Conservation (phyloP, 2,113 vertebrate species). For the Albula glossodonta region DNA sequence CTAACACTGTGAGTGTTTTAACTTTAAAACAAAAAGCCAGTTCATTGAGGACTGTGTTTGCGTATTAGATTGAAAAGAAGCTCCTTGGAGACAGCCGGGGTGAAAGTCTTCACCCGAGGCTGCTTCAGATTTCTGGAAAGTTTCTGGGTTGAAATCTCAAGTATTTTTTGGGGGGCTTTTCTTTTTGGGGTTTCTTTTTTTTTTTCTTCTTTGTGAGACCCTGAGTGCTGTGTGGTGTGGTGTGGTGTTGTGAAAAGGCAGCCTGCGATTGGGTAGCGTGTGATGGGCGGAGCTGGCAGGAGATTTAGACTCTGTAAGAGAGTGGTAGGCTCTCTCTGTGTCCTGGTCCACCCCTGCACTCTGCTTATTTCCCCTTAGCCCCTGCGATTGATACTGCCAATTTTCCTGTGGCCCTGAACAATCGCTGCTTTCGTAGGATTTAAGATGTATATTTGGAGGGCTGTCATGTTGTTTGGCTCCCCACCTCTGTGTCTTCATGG, state of each 20-base stretch:
- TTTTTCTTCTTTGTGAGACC: neutral
- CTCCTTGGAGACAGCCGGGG: neutral
- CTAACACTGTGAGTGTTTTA: neutral
- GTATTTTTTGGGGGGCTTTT: too few species aligned
- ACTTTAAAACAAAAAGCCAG: neutral
- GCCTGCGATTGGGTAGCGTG: neutral
- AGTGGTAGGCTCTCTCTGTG: neutral
- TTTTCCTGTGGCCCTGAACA: neutral
- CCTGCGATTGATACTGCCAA: neutral
- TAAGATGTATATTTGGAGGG: neutral
- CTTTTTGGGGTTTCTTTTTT: neutral
- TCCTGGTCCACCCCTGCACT: neutral
- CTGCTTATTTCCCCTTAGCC: neutral
- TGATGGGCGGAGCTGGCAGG: conserved; percentile 4
- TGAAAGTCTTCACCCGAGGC: neutral
- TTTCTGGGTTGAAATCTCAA: too few species aligned
- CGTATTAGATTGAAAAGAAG: neutral
- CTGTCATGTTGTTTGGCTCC: neutral
- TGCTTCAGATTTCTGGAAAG: neutral
- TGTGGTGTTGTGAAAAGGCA: neutral
- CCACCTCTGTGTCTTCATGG: neutral
- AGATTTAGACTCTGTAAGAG: neutral
- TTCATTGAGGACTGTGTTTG: neutral
- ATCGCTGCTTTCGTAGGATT: neutral
- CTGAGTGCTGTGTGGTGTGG: conserved; percentile 3